A percentile compares a stretch with the other conserved stretches of the same genome.
Evolutionary conservation across 2,888 invertebrate species (phyloP).

Genomic region (Eupithecia insigniata): DNA sequence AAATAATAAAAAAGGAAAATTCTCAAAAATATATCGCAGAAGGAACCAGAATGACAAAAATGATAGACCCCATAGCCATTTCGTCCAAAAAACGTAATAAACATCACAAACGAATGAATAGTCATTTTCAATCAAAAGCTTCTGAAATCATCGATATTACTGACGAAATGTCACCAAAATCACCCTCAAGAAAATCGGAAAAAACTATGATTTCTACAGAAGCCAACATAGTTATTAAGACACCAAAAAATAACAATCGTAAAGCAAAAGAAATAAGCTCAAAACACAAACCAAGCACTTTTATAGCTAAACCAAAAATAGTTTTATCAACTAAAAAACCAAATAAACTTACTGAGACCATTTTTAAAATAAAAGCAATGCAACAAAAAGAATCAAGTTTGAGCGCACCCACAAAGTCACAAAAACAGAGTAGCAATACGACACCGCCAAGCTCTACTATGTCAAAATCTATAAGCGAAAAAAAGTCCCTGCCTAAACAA

Average conservation of each 20-base stretch:
- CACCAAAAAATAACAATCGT: not conserved
- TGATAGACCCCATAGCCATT: slow-evolving; percentile 2
- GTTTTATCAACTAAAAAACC: not conserved
- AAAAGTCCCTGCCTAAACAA: not conserved
- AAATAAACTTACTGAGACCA: not conserved
- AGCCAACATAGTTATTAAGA: not conserved
- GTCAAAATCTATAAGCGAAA: not conserved
- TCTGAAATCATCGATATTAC: not conserved
- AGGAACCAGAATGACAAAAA: not conserved
- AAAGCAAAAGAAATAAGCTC: not conserved
- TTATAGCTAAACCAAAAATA: not conserved
- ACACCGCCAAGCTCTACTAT: not conserved
- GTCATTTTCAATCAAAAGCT: not conserved
- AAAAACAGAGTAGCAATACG: not conserved
- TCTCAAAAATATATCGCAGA: not conserved
- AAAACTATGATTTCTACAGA: not conserved
- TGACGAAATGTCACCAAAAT: not conserved
- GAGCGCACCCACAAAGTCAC: not conserved
- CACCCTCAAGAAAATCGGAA: not conserved
- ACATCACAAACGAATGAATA: not conserved
- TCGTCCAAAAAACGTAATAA: not conserved
- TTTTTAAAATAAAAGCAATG: slow-evolving; percentile 1
- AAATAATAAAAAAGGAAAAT: not conserved
- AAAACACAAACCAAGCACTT: not conserved
- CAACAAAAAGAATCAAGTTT: not conserved